Percentiles rank a stretch among this genome's conserved stretches.
These are phyloP conservation scores for Proteles cristata DNA, from an alignment of 2,113 vertebrate species.

Conservation along the genomic window DNA sequence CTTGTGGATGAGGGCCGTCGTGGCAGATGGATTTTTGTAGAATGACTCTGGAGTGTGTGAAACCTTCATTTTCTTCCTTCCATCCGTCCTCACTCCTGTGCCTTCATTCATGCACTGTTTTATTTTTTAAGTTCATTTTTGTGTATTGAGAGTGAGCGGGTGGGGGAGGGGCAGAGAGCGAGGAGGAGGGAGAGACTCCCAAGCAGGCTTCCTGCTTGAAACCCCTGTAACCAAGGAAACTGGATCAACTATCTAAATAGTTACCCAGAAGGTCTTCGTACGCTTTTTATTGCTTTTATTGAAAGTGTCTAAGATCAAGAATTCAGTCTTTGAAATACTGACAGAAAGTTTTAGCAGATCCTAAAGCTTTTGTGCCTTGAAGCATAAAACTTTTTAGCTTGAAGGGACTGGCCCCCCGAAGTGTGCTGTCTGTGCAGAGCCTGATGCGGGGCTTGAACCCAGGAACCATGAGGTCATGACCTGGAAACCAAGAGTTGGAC, in stretches of 20 bases:
- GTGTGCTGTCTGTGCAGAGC: no score
- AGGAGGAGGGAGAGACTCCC: no score
- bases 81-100: background rate
- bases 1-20: slow-evolving; percentile 67
- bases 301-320: background rate
- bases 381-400: slow-evolving; percentile 1
- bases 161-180: no score
- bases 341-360: background rate
- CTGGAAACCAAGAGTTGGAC: no score
- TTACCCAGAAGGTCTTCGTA: background rate
- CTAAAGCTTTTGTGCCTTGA: background rate
- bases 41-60: slow-evolving; percentile 77
- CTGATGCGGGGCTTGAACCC: no score
- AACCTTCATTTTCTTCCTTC: slow-evolving; percentile 51
- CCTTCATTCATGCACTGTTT: slow-evolving; percentile 20
- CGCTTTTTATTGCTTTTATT: background rate
- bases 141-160: no score
- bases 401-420: background rate
- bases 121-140: no score
- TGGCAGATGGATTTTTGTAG: slow-evolving; percentile 64
- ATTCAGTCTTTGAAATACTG: background rate
- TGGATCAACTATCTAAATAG: background rate
- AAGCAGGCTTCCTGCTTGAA: no score
- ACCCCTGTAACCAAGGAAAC: background rate
- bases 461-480: no score